Percentiles rank a stretch among this genome's conserved stretches.
These are phyloP conservation scores for Bellardia bayeri DNA, from an alignment of 2,888 invertebrate species.

Conservation along the genomic window DNA sequence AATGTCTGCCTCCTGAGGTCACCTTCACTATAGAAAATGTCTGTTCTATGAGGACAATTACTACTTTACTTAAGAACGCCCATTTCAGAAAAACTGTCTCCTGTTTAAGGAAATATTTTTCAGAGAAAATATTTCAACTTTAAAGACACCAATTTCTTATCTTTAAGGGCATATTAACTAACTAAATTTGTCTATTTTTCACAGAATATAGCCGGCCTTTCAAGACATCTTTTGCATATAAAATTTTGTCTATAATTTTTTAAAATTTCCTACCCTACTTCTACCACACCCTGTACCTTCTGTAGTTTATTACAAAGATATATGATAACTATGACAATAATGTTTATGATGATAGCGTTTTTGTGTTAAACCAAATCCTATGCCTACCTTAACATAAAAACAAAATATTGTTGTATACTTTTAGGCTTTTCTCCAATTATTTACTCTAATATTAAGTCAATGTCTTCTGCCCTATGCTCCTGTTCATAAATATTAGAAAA, in stretches of 20 bases:
- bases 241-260: background rate
- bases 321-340: background rate
- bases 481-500: background rate
- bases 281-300: background rate
- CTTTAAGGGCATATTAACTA: too few species aligned
- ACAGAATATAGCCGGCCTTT: too few species aligned
- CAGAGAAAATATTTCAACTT: too few species aligned
- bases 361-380: background rate
- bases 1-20: too few species aligned
- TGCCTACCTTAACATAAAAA: constrained; percentile 16
- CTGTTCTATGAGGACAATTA: too few species aligned
- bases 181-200: too few species aligned
- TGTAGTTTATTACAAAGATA: background rate
- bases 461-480: background rate
- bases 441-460: background rate
- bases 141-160: too few species aligned
- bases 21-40: too few species aligned
- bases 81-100: too few species aligned
- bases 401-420: constrained; percentile 61
- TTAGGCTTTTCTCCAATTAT: constrained; percentile 73
- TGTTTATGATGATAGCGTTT: constrained; percentile 40
- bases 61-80: too few species aligned
- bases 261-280: background rate
- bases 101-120: too few species aligned
- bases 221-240: background rate